phyloP scores from a whole-genome alignment of 1,140 invertebrate species.

The Coptotermes formosanus region DNA sequence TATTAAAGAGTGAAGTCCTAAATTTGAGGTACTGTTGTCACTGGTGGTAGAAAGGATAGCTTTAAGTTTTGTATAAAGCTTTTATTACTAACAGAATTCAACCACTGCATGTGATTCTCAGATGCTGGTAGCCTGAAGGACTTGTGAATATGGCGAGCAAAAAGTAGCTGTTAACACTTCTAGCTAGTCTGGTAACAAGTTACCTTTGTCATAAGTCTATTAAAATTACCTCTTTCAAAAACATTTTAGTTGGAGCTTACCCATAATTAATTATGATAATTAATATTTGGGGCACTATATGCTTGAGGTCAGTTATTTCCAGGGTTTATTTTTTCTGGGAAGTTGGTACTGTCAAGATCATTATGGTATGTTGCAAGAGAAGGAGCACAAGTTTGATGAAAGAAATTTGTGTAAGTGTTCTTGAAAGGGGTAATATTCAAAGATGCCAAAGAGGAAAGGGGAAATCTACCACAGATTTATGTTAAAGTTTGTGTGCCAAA shows the following conservation, averaged over 20 bases:
- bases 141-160: background rate
- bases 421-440: background rate
- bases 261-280: background rate
- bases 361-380: background rate
- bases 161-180: background rate
- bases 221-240: background rate
- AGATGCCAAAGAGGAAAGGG: background rate
- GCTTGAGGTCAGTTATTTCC: background rate
- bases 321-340: background rate
- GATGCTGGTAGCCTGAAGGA: conserved; percentile 8
- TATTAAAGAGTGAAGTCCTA: background rate
- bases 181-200: background rate
- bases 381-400: background rate
- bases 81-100: background rate
- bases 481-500: conserved; percentile 9
- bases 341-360: background rate
- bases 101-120: background rate
- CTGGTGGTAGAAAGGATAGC: background rate
- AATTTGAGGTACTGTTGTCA: too few species aligned
- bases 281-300: background rate
- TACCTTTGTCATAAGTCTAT: conserved; percentile 8
- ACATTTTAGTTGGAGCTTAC: background rate
- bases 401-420: background rate
- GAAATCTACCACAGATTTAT: conserved; percentile 13
- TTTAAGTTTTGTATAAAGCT: background rate